phyloP scores from a whole-genome alignment of 2,797 vertebrate genomes.

The Rhinichthys osculus region DNA sequence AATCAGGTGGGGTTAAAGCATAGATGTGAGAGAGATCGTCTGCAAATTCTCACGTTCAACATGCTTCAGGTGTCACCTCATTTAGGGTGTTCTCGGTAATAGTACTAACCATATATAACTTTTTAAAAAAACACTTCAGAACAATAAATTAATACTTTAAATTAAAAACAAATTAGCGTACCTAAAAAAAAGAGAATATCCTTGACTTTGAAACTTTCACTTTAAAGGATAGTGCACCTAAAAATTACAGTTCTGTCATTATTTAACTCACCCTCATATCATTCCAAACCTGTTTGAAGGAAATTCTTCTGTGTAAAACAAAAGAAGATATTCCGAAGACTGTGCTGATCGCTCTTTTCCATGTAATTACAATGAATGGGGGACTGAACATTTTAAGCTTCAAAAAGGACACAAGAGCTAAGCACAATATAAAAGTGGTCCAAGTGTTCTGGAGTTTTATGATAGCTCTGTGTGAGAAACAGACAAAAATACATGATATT shows the following conservation, averaged over 20 bases:
- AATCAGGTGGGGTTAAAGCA: slow-evolving; percentile 31
- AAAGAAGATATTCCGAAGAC: neutral
- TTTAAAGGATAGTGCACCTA: neutral
- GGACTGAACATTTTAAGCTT: neutral
- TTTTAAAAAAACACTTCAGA: slow-evolving; percentile 31
- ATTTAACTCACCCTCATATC: neutral
- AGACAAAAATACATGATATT: neutral
- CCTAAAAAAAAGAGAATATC: neutral
- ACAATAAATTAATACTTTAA: neutral
- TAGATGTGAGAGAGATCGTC: slow-evolving; percentile 70
- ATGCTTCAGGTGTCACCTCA: slow-evolving; percentile 66
- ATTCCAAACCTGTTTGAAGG: neutral
- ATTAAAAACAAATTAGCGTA: neutral
- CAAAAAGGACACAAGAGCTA: neutral
- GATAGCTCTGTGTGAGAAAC: neutral
- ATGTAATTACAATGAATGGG: neutral
- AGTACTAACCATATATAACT: slow-evolving; percentile 37
- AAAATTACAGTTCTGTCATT: too few relatives aligned
- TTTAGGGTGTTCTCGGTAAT: slow-evolving; percentile 61
- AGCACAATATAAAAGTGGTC: neutral
- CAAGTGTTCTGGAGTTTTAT: neutral
- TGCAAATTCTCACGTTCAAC: slow-evolving; percentile 52
- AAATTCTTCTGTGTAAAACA: neutral
- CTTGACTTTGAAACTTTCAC: neutral
- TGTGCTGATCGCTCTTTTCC: neutral